phyloP scores from a whole-genome alignment of 1,140 invertebrate genomes.

The Leptinotarsa texana region DNA sequence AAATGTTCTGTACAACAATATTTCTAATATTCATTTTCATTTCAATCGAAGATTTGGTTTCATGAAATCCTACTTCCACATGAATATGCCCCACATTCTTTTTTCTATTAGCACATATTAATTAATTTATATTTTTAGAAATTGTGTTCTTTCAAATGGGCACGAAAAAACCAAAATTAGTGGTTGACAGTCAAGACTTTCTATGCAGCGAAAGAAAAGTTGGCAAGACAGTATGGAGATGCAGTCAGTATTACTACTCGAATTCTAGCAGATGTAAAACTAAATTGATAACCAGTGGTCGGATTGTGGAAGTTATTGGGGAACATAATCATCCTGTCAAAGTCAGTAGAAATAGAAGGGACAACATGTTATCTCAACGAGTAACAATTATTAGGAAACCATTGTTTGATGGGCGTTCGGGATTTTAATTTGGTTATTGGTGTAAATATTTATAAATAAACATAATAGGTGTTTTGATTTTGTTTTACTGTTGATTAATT shows the following conservation, averaged over 20 bases:
- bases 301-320: slow-evolving; percentile 31
- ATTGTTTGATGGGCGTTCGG: neutral
- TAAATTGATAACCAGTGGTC: slow-evolving; percentile 30
- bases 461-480: too few relatives aligned
- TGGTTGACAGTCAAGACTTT: slow-evolving; percentile 36
- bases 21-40: too few relatives aligned
- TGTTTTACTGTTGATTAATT: too few relatives aligned
- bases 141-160: slow-evolving; percentile 39
- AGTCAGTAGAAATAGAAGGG: slow-evolving; percentile 24
- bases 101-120: neutral
- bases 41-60: too few relatives aligned
- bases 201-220: slow-evolving; percentile 29
- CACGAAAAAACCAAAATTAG: slow-evolving; percentile 40
- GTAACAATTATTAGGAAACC: slow-evolving; percentile 27
- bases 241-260: slow-evolving; percentile 30
- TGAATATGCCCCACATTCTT: too few relatives aligned
- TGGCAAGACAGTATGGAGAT: slow-evolving; percentile 38
- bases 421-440: neutral
- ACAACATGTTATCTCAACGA: slow-evolving; percentile 28
- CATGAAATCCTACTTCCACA: too few relatives aligned
- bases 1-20: too few relatives aligned
- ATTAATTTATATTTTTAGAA: slow-evolving; percentile 28
- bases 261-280: slow-evolving; percentile 35
- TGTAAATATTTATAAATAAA: too few relatives aligned
- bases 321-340: slow-evolving; percentile 35